Evolutionary conservation across 2,888 invertebrate species (phyloP).

Genomic region (Drosophila mulleri): DNA sequence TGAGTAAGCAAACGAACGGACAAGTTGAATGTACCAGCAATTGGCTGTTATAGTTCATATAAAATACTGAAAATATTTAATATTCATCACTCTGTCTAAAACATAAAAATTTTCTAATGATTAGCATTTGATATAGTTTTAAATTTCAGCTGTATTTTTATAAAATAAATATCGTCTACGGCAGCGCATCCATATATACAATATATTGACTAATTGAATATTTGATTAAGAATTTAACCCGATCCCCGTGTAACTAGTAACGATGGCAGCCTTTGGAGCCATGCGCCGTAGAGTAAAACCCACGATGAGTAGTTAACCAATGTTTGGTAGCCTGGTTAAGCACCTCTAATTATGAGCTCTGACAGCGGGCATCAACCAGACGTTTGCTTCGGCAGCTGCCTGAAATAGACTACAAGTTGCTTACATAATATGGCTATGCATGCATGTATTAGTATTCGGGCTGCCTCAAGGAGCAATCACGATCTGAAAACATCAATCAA

Average conservation of each 20-base stretch:
- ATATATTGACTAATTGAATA: background rate
- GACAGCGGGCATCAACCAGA: conserved; percentile 66
- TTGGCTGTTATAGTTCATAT: no score
- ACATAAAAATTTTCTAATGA: background rate
- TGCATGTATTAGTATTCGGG: conserved; percentile 18
- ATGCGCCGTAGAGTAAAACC: background rate
- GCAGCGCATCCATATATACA: no score
- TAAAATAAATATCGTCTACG: no score
- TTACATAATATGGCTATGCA: background rate
- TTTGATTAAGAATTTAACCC: background rate
- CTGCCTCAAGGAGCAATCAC: conserved; percentile 36
- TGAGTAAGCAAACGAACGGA: no score
- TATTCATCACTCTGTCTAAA: no score
- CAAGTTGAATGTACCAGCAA: no score
- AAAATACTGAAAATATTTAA: no score
- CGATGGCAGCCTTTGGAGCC: background rate
- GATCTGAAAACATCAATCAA: conserved; percentile 55
- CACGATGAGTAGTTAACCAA: conserved; percentile 6
- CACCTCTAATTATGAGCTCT: conserved; percentile 39
- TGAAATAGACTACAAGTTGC: conserved; percentile 40
- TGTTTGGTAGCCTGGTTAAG: conserved; percentile 21
- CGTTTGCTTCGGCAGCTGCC: conserved; percentile 10
- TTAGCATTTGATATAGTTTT: background rate
- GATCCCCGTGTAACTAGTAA: background rate
- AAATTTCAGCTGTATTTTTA: background rate